phyloP scores from a whole-genome alignment of 2,113 vertebrate genomes.

The Hippocampus comes region DNA sequence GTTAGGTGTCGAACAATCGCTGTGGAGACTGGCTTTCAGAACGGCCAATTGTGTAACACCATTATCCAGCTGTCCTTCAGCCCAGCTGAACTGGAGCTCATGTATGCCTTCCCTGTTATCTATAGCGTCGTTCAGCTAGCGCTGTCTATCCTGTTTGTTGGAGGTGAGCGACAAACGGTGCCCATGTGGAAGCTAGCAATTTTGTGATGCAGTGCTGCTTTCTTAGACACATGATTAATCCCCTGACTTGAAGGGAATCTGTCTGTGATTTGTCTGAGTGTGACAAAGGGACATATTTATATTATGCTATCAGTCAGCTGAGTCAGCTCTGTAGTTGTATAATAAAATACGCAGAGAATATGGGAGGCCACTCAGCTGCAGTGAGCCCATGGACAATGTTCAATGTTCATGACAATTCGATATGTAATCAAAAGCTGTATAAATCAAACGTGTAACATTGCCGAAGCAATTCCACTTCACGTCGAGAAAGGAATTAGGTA shows the following conservation, averaged over 20 bases:
- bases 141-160: slow-evolving; percentile 66
- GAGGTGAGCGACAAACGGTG: slow-evolving; percentile 65
- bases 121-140: slow-evolving; percentile 91
- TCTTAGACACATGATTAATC: not conserved
- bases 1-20: slow-evolving; percentile 88
- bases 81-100: slow-evolving; percentile 76
- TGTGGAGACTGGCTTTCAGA: slow-evolving; percentile 93
- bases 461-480: not conserved
- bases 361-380: not conserved
- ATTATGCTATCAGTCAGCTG: too few relatives aligned
- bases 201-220: not conserved
- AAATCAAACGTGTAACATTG: not conserved
- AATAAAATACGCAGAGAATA: not conserved
- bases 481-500: not conserved
- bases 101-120: slow-evolving; percentile 93
- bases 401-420: slow-evolving; percentile 1
- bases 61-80: slow-evolving; percentile 90
- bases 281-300: too few relatives aligned
- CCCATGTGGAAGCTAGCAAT: not conserved
- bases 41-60: slow-evolving; percentile 89
- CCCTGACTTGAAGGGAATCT: not conserved
- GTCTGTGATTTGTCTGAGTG: not conserved
- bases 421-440: slow-evolving; percentile 9
- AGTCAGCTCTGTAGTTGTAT: not conserved
- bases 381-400: slow-evolving; percentile 4